Evolutionary conservation across 2,888 invertebrate genomes (phyloP), one percentile per base, ranked within the genome.

Genomic region (Glyphotaelius pellucidus): DNA sequence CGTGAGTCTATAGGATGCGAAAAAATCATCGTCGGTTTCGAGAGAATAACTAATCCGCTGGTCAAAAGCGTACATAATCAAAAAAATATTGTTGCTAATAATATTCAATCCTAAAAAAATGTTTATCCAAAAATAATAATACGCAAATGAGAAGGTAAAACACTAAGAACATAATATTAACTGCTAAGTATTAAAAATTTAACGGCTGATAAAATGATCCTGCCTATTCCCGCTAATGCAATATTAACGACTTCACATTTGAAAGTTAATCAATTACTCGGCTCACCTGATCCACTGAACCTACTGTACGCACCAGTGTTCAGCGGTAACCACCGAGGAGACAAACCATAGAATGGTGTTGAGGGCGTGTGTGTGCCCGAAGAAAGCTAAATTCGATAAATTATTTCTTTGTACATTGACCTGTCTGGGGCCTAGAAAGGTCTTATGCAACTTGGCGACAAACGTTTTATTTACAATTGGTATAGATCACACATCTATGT

Each of bases 211-310:
- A 67, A 67, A 67, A 67, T 25, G 67, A n/a, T 67, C 9, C 67
- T 81, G 5, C 31, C 14, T 14, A 32, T 81, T 81, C 32, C 31
- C 38, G 85, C 30, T 80, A 85, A 85, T 85, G 85, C 12, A 85
- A 85, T 25, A 85, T 85, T 85, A 31, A 85, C 32, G 85, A 38
- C 38, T 31, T 32, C 84, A 30, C 87, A 31, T 52, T 47, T 87
- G 32, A 31, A 52, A 67, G 87, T 67, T 87, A 87, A 87, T 87
- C 87, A 87, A 35, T 87, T 87, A 30, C 25, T n/a, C 85, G 85
- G 85, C n/a, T 15, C 85, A 85, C 85, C 85, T 85, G 85, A 31
- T 32, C 85, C 35, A 67, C 25, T 67, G 67, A 19, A 52, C 19
- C 19, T 67, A 67, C n/a, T 67, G 67, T 25, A n/a, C 25, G 25